A percentile compares a stretch with the other conserved stretches of the same genome.
Conservation (phyloP, 2,113 vertebrate species). For the Eurystomus gularis region DNA sequence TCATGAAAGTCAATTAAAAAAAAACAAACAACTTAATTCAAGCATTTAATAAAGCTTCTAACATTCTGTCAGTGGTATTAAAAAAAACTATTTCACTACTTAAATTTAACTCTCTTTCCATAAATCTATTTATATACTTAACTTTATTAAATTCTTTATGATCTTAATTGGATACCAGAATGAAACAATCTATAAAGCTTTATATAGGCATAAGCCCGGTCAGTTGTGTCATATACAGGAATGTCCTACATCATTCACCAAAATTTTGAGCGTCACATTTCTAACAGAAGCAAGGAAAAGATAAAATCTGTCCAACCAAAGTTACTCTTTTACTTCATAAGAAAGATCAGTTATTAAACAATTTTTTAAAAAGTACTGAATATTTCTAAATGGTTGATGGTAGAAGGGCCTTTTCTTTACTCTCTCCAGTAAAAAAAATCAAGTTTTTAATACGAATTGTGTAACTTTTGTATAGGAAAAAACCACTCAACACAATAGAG, state of each 20-base stretch:
- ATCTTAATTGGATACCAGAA: not conserved
- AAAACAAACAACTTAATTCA: not conserved
- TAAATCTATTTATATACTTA: conserved; percentile 1
- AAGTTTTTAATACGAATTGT: not conserved
- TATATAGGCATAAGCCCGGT: not conserved
- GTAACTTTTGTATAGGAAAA: not conserved
- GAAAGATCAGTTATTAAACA: not conserved
- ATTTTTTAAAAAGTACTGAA: not conserved
- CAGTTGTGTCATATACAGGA: not conserved
- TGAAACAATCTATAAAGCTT: not conserved
- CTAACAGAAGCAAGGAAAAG: not conserved
- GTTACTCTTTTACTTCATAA: not conserved
- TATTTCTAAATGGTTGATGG: not conserved
- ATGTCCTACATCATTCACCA: not conserved
- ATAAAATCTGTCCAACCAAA: not conserved
- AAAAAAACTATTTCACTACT: not conserved
- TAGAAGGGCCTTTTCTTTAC: not conserved
- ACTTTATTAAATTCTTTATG: not conserved
- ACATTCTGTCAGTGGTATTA: not conserved
- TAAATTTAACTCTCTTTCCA: not conserved
- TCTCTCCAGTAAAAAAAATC: not conserved
- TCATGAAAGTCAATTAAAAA: not conserved
- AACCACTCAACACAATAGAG: not conserved
- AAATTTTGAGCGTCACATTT: not conserved
- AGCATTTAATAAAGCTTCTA: not conserved